A percentile compares a stretch with the other conserved stretches of the same genome.
These are phyloP conservation scores for Diabrotica balteata DNA, from an alignment of 2,888 invertebrate species.

Conservation along the genomic window DNA sequence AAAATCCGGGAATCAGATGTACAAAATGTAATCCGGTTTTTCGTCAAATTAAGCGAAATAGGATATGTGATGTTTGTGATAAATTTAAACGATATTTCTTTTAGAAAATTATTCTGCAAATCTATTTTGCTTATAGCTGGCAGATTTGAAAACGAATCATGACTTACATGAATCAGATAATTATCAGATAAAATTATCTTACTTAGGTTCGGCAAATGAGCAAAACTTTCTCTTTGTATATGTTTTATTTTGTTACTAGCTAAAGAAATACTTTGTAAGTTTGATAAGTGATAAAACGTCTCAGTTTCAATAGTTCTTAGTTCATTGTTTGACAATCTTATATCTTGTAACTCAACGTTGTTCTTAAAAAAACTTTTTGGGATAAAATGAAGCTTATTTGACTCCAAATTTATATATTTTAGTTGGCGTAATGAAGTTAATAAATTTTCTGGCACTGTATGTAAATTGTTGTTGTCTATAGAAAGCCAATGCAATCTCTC, in stretches of 20 bases:
- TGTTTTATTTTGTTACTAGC: constrained; percentile 79
- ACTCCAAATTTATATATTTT: constrained; percentile 85
- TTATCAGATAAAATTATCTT: constrained; percentile 87
- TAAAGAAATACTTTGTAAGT: constrained; percentile 79
- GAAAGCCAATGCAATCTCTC: constrained; percentile 82
- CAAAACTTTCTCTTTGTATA: constrained; percentile 76
- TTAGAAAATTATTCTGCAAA: constrained; percentile 79
- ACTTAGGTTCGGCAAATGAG: constrained; percentile 77
- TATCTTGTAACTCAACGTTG: constrained; percentile 77
- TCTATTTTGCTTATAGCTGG: constrained; percentile 80
- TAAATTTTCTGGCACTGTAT: constrained; percentile 74
- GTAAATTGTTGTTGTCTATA: constrained; percentile 87
- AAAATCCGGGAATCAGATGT: constrained; percentile 62
- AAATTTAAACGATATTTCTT: constrained; percentile 70
- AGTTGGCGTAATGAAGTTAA: constrained; percentile 73
- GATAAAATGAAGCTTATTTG: constrained; percentile 78
- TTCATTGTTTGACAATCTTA: constrained; percentile 84
- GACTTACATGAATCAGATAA: constrained; percentile 75
- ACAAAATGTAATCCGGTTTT: constrained; percentile 67
- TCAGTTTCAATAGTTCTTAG: constrained; percentile 71
- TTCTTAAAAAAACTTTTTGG: constrained; percentile 73
- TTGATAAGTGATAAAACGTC: constrained; percentile 76
- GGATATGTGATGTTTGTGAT: constrained; percentile 76
- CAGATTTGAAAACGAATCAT: constrained; percentile 77
- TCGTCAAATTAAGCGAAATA: constrained; percentile 78